Conservation (phyloP, 2,797 vertebrate genomes). For the Sphaeramia orbicularis region DNA sequence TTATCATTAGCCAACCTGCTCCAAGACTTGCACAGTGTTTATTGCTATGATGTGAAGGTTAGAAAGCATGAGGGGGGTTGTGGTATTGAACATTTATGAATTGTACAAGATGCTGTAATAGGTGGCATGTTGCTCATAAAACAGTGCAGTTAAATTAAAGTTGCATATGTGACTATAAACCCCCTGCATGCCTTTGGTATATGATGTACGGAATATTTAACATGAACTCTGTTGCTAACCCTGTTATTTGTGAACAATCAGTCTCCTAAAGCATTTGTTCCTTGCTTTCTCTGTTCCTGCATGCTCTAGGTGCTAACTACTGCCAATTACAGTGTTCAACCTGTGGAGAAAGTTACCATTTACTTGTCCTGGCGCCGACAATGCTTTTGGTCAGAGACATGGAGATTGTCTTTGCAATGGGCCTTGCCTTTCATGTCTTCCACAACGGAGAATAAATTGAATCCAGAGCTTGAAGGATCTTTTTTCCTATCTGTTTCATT, state of each 20-base stretch:
- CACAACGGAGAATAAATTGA: constrained; percentile 10
- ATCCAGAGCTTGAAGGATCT: constrained; percentile 11
- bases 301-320: constrained; percentile 15
- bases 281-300: constrained; percentile 12
- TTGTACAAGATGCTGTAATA: constrained; percentile 20
- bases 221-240: constrained; percentile 21
- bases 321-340: constrained; percentile 66
- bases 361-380: constrained; percentile 51
- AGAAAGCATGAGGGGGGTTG: background rate
- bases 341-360: constrained; percentile 57
- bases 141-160: background rate
- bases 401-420: constrained; percentile 3
- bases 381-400: constrained; percentile 15
- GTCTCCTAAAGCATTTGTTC: constrained; percentile 12
- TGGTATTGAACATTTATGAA: constrained; percentile 18
- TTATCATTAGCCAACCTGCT: constrained; percentile 76
- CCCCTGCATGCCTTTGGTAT: background rate
- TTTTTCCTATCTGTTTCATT: background rate
- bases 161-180: constrained; percentile 6
- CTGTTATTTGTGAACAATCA: constrained; percentile 42
- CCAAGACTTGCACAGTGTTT: constrained; percentile 37
- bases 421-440: constrained; percentile 7
- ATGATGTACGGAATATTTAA: constrained; percentile 3
- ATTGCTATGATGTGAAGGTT: constrained; percentile 21
- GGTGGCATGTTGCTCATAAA: background rate